Evolutionary conservation across 2,113 vertebrate genomes (phyloP), one percentile per base, ranked within the genome.

Genomic region (Crotalus tigris): DNA sequence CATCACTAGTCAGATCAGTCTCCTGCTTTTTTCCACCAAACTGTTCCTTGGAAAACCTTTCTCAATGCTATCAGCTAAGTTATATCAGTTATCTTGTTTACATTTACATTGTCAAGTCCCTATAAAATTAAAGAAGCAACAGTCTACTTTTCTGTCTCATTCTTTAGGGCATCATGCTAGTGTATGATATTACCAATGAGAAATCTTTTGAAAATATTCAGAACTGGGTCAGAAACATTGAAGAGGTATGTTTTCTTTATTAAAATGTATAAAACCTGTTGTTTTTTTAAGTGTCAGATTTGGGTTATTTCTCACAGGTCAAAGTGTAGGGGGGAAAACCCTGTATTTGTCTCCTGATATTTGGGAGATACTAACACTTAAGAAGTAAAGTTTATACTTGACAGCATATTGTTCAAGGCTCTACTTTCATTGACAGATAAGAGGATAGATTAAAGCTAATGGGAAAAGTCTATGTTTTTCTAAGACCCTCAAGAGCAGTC

Each of bases 171-270:
- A 90, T 90, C 58, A 90, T 90, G 89, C 59, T 90, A 29, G 89
- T 90, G 13, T 90, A 90, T 1, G 89, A 90, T 61, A 90, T 90
- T 49, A 90, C 89, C 46, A 90, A 90, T 19, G 89, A 90, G 46
- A 90, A 90, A n/a, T 90, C 89, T 0, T 90, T 90, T 51, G 89
- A 90, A 53, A 90, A 90, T 61, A 90, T 90, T 21, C 89, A 29
- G 89, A 90, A 90, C 59, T 90, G 89, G 89, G 59, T 90, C 89
- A 64, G 89, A 69, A 90, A 90, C 46, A 90, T 90, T 19, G 89
- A 90, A 69, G 89, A 90, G 58, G 89, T 90, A 49, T 49, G 57
- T 88, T 88, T 49, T 49, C 46, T 13, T 23, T 49, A 86, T 81
- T 81, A 81, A 81, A 81, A 21, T 44, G 33, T 44, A 21, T 21